phyloP scores from a whole-genome alignment of 2,797 vertebrate species.

The Mus caroli region DNA sequence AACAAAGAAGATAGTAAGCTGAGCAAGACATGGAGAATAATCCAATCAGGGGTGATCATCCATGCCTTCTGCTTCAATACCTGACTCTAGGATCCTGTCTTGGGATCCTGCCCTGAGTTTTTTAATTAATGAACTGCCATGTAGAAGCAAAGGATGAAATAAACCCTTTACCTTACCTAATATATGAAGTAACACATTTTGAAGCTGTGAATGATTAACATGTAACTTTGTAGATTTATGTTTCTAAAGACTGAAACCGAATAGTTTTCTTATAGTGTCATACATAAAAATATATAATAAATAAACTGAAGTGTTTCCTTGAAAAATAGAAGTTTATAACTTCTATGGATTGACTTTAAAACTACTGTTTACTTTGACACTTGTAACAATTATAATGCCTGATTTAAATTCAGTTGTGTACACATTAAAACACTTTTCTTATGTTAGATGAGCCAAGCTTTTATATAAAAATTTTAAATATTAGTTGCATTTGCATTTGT shows the following conservation, averaged over 20 bases:
- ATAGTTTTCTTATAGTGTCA: neutral
- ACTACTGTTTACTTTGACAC: neutral
- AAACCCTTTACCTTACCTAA: neutral
- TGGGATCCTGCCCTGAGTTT: too few species aligned
- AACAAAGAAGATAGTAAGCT: neutral
- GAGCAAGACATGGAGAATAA: neutral
- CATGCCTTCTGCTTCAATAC: neutral
- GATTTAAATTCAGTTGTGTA: neutral
- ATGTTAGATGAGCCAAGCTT: neutral
- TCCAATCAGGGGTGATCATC: too few species aligned
- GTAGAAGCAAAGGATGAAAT: neutral
- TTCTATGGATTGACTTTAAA: neutral
- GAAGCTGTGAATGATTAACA: neutral
- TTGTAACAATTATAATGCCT: neutral
- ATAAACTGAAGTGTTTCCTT: neutral
- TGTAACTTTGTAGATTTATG: neutral
- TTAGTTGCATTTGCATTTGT: slow-evolving; percentile 26
- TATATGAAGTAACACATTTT: neutral
- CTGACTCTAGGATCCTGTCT: neutral
- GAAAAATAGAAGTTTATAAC: neutral
- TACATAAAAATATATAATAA: neutral
- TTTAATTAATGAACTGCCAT: neutral
- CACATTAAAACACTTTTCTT: neutral
- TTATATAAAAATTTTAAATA: slow-evolving; percentile 11
- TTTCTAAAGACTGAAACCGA: slow-evolving; percentile 31